Conservation (phyloP, 2,888 invertebrate species). For the Agriotes lineatus region DNA sequence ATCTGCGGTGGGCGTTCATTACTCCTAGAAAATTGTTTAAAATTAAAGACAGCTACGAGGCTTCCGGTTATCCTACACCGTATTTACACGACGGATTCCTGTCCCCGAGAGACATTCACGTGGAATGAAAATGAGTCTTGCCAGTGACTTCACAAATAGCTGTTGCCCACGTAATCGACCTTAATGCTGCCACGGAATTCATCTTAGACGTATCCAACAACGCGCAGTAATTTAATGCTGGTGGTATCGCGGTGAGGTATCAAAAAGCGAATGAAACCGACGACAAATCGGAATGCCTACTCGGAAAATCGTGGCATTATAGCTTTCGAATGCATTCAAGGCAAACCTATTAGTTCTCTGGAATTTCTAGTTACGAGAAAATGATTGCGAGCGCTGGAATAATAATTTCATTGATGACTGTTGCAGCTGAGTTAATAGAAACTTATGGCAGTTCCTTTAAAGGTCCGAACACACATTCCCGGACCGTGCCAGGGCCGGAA, state of each 20-base stretch:
- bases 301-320: neutral
- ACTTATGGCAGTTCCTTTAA: neutral
- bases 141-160: constrained; percentile 2
- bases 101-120: neutral
- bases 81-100: constrained; percentile 17
- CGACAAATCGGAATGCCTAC: neutral
- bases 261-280: neutral
- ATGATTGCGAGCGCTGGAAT: neutral
- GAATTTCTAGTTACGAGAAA: constrained; percentile 2
- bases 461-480: no score
- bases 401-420: constrained; percentile 5
- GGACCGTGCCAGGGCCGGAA: no score
- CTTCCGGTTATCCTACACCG: constrained; percentile 16
- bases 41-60: neutral
- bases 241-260: neutral
- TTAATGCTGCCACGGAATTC: neutral
- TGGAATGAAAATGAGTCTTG: constrained; percentile 20
- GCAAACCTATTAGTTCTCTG: constrained; percentile 3
- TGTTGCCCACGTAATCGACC: constrained; percentile 16
- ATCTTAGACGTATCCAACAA: neutral
- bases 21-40: constrained; percentile 1
- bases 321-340: constrained; percentile 8
- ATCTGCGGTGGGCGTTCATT: neutral
- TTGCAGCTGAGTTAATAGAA: neutral
- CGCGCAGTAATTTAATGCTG: neutral